These are phyloP conservation scores for Lochmaea capreae DNA, from an alignment of 2,888 invertebrate genomes.

Conservation along the genomic window DNA sequence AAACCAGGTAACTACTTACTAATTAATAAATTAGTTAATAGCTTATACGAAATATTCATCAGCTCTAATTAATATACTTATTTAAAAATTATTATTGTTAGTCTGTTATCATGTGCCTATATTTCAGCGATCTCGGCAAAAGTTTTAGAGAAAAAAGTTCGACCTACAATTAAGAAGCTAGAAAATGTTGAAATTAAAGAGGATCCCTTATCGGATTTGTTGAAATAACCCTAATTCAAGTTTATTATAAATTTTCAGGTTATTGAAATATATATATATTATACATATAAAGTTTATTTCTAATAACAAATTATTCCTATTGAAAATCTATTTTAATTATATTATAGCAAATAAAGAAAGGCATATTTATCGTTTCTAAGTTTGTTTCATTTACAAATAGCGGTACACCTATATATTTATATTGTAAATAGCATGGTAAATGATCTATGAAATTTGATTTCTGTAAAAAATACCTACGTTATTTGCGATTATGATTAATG, in stretches of 20 bases:
- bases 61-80: too few relatives aligned
- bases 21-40: too few relatives aligned
- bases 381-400: not conserved
- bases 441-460: too few relatives aligned
- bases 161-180: slow-evolving; percentile 53
- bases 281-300: not conserved
- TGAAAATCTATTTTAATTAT: slow-evolving; percentile 1
- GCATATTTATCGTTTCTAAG: not conserved
- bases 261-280: not conserved
- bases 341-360: not conserved
- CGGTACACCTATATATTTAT: too few relatives aligned
- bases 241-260: not conserved
- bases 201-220: slow-evolving; percentile 57
- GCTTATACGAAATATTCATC: too few relatives aligned
- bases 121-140: slow-evolving; percentile 31
- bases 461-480: too few relatives aligned
- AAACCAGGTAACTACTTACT: slow-evolving; percentile 29
- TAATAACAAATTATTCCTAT: not conserved
- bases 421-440: too few relatives aligned
- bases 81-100: too few relatives aligned
- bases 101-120: not conserved
- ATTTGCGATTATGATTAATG: too few relatives aligned
- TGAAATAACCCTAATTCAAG: slow-evolving; percentile 38
- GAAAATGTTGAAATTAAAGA: slow-evolving; percentile 55
- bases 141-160: slow-evolving; percentile 47